Evolutionary conservation across 1,140 invertebrate species (phyloP).

Genomic region (Stegodyphus mimosarum): DNA sequence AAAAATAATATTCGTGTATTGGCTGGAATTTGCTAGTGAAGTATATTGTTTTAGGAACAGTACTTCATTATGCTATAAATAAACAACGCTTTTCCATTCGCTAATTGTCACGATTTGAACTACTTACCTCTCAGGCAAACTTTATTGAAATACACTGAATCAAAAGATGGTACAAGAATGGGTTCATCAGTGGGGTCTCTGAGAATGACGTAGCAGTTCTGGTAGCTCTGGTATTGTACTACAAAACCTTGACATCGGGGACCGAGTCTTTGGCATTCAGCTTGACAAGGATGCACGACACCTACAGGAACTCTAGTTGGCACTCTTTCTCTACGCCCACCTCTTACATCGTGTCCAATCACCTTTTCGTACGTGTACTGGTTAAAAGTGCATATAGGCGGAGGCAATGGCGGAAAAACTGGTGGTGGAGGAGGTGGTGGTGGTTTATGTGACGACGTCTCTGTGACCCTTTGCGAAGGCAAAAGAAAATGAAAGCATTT

Average conservation of each 20-base stretch:
- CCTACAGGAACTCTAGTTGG: conserved; percentile 67
- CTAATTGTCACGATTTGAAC: neutral
- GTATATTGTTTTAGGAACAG: too few species aligned
- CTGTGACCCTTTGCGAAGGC: too few species aligned
- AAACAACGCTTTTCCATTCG: too few species aligned
- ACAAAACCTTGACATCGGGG: conserved; percentile 69
- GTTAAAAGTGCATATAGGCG: conserved; percentile 57
- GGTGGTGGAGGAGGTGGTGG: conserved; percentile 19
- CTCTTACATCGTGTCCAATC: conserved; percentile 66
- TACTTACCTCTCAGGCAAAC: conserved; percentile 69
- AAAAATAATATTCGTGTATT: too few species aligned
- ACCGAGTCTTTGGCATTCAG: conserved; percentile 69
- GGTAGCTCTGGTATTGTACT: conserved; percentile 67
- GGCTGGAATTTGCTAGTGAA: too few species aligned
- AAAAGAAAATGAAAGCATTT: too few species aligned
- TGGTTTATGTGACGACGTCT: neutral
- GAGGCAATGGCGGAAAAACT: neutral
- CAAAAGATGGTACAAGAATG: conserved; percentile 66
- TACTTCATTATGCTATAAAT: too few species aligned
- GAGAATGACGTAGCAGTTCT: conserved; percentile 69
- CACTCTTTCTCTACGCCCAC: conserved; percentile 65
- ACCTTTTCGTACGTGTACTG: conserved; percentile 70
- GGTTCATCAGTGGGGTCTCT: conserved; percentile 67
- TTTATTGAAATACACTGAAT: conserved; percentile 71
- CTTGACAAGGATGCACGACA: conserved; percentile 69